phyloP scores from a whole-genome alignment of 2,888 invertebrate genomes.

The Leptopilina myrica region DNA sequence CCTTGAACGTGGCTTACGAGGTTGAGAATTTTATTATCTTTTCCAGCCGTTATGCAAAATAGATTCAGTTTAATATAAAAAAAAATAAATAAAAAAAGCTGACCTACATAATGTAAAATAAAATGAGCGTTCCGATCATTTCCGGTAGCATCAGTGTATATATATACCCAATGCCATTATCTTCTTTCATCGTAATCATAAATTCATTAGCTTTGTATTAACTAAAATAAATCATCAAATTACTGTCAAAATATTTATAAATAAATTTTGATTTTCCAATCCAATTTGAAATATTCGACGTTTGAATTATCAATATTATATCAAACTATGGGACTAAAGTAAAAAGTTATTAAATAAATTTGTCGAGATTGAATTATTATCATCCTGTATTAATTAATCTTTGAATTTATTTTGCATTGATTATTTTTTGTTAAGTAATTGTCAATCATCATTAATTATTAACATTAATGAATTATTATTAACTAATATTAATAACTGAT shows the following conservation, averaged over 20 bases:
- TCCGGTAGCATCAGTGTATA: not conserved
- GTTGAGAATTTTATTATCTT: slow-evolving; percentile 14
- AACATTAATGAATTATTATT: too few species aligned
- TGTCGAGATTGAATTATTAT: too few species aligned
- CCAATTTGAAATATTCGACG: not conserved
- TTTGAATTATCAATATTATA: not conserved
- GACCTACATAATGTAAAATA: slow-evolving; percentile 2
- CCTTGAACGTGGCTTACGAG: not conserved
- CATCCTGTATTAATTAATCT: too few species aligned
- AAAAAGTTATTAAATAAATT: too few species aligned
- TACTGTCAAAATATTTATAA: not conserved
- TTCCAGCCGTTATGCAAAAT: slow-evolving; percentile 15
- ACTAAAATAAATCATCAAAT: slow-evolving; percentile 5
- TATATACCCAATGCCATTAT: not conserved
- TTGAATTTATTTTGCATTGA: too few species aligned
- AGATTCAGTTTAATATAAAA: slow-evolving; percentile 6
- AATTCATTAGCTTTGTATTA: not conserved
- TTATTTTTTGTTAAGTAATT: too few species aligned
- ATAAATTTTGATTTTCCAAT: not conserved
- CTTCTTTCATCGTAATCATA: not conserved
- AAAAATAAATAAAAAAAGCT: slow-evolving; percentile 7
- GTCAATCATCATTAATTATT: too few species aligned
- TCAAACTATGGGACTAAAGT: not conserved
- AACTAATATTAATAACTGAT: too few species aligned
- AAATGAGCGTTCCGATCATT: slow-evolving; percentile 2